Percentiles rank a stretch among this genome's conserved stretches.
Evolutionary conservation across 1,140 invertebrate species (phyloP).

Genomic region (Sycobia sp.): DNA sequence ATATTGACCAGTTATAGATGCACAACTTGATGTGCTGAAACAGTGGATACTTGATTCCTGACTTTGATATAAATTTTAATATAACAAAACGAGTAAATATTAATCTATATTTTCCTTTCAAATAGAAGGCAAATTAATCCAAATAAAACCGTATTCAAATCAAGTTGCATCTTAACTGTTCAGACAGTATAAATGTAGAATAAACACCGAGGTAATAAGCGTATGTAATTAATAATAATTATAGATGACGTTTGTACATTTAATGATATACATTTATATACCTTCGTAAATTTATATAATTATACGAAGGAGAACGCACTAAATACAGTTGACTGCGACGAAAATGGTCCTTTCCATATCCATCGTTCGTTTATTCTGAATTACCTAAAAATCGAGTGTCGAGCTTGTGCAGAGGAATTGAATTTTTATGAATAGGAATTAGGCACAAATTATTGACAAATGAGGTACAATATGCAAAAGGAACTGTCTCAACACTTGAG

Average conservation of each 20-base stretch:
- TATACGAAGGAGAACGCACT: conserved; percentile 1
- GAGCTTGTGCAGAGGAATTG: conserved; percentile 14
- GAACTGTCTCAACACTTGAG: conserved; percentile 54
- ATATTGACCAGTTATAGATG: conserved; percentile 12
- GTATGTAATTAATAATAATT: conserved; percentile 21
- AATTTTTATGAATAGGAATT: conserved; percentile 1
- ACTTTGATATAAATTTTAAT: too few relatives aligned
- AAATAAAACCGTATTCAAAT: too few relatives aligned
- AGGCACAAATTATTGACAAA: conserved; percentile 8
- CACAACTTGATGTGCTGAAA: conserved; percentile 18
- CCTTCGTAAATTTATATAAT: neutral
- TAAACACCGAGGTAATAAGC: conserved; percentile 22
- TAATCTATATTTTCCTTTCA: too few relatives aligned
- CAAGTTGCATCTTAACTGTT: too few relatives aligned
- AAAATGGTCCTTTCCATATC: conserved; percentile 6
- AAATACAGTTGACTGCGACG: conserved; percentile 9
- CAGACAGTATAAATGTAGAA: neutral
- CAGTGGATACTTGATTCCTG: too few relatives aligned
- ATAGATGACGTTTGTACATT: conserved; percentile 25
- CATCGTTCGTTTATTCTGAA: conserved; percentile 12
- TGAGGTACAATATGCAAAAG: conserved; percentile 37
- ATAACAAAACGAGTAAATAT: too few relatives aligned
- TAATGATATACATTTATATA: conserved; percentile 5
- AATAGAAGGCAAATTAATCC: too few relatives aligned
- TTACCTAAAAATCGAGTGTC: conserved; percentile 18